Percentiles rank a stretch among this genome's conserved stretches.
Evolutionary conservation across 2,888 invertebrate genomes (phyloP).

Genomic region (Xylota sylvarum): DNA sequence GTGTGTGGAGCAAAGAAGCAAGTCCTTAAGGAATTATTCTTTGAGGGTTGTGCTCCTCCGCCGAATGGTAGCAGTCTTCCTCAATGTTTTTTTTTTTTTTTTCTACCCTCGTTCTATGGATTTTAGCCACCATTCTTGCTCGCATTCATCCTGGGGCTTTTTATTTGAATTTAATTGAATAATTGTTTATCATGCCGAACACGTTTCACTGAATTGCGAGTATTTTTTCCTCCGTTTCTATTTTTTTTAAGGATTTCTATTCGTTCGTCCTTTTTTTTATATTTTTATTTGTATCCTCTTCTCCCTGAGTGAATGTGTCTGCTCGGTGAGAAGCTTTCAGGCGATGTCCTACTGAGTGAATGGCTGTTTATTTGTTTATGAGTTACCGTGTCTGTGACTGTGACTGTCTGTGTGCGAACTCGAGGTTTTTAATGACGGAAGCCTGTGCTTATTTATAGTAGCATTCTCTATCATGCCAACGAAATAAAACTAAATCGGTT

Average conservation of each 20-base stretch:
- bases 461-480: constrained; percentile 41
- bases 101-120: constrained; percentile 39
- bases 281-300: constrained; percentile 65
- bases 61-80: constrained; percentile 40
- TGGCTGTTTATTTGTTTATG: constrained; percentile 76
- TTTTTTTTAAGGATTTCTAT: constrained; percentile 52
- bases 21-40: constrained; percentile 76
- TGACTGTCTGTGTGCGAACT: constrained; percentile 18
- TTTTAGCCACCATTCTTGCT: constrained; percentile 53
- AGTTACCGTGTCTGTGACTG: constrained; percentile 56
- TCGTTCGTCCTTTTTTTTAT: constrained; percentile 59
- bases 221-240: constrained; percentile 64
- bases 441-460: constrained; percentile 71
- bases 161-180: constrained; percentile 85
- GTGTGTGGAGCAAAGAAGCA: constrained; percentile 60
- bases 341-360: constrained; percentile 77
- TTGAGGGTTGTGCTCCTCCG: constrained; percentile 62
- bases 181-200: constrained; percentile 83
- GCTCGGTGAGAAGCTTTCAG: constrained; percentile 66
- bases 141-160: constrained; percentile 79
- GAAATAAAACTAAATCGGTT: constrained; percentile 56
- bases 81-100: constrained; percentile 68
- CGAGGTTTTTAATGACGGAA: constrained; percentile 72
- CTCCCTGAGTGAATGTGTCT: constrained; percentile 73
- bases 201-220: constrained; percentile 80